A percentile compares a stretch with the other conserved stretches of the same genome.
phyloP scores from a whole-genome alignment of 1,140 invertebrate genomes.

The Diabrotica virgifera region DNA sequence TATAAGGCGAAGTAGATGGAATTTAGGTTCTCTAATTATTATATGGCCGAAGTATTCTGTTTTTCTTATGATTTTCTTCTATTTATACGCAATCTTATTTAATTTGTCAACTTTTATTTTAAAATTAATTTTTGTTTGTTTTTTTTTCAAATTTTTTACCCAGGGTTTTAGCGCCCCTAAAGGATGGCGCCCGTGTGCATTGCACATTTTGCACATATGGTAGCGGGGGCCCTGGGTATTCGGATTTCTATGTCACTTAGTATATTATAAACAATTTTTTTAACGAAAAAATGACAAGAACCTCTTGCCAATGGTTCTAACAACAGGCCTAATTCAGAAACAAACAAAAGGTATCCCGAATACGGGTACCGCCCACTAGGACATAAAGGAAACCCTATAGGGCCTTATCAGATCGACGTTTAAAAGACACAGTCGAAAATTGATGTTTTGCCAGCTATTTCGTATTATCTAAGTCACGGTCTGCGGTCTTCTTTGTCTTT shows the following conservation, averaged over 20 bases:
- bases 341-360: not conserved
- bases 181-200: too few relatives aligned
- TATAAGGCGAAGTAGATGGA: too few relatives aligned
- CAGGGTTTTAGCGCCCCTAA: too few relatives aligned
- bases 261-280: not conserved
- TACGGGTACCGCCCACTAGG: not conserved
- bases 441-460: constrained; percentile 42
- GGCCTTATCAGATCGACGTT: constrained; percentile 34
- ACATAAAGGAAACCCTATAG: constrained; percentile 20
- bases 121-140: too few relatives aligned
- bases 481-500: not conserved
- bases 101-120: too few relatives aligned
- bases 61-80: too few relatives aligned
- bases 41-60: too few relatives aligned
- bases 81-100: too few relatives aligned
- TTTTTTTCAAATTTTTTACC: too few relatives aligned
- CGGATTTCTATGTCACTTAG: not conserved
- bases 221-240: not conserved
- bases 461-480: constrained; percentile 9
- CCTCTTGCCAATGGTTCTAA: not conserved
- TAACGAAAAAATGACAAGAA: not conserved
- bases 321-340: not conserved
- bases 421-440: constrained; percentile 33
- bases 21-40: too few relatives aligned
- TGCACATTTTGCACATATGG: not conserved